These are phyloP conservation scores for Jaculus jaculus DNA, from an alignment of 2,113 vertebrate genomes.

Conservation along the genomic window DNA sequence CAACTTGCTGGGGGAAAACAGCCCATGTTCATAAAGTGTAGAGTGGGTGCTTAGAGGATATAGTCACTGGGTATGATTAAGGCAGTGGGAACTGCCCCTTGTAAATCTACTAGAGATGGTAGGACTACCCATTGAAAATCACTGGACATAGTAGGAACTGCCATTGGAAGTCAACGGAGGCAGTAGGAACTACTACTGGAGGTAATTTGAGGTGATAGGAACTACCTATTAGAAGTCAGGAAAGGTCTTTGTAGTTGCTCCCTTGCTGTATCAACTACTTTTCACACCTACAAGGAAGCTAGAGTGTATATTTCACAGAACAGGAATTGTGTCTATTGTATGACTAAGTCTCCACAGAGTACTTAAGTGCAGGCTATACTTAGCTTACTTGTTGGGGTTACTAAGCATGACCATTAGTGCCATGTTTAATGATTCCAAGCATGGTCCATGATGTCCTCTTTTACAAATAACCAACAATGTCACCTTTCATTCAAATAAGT, in stretches of 20 bases:
- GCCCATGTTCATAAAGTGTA: neutral
- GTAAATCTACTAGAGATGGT: too few species aligned
- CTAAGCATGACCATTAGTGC: neutral
- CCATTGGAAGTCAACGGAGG: neutral
- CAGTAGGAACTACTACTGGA: too few species aligned
- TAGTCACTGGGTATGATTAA: neutral
- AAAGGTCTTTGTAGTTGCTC: neutral
- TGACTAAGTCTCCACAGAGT: neutral
- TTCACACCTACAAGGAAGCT: neutral
- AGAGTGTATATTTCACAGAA: neutral
- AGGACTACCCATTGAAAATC: neutral
- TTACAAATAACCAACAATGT: slow-evolving; percentile 6
- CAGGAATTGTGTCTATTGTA: neutral
- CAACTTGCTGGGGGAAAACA: neutral
- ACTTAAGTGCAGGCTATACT: neutral
- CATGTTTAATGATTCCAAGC: slow-evolving; percentile 5
- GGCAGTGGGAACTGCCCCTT: neutral
- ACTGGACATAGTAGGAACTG: too few species aligned
- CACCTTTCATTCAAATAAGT: slow-evolving; percentile 34
- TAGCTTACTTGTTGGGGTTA: neutral
- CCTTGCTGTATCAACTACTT: neutral
- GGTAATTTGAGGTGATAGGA: neutral
- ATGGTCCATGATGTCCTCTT: neutral
- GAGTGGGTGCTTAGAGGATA: neutral
- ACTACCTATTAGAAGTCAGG: neutral